Evolutionary conservation across 2,797 vertebrate genomes (phyloP), one percentile per base, ranked within the genome.

Genomic region (Cottoperca gobio): DNA sequence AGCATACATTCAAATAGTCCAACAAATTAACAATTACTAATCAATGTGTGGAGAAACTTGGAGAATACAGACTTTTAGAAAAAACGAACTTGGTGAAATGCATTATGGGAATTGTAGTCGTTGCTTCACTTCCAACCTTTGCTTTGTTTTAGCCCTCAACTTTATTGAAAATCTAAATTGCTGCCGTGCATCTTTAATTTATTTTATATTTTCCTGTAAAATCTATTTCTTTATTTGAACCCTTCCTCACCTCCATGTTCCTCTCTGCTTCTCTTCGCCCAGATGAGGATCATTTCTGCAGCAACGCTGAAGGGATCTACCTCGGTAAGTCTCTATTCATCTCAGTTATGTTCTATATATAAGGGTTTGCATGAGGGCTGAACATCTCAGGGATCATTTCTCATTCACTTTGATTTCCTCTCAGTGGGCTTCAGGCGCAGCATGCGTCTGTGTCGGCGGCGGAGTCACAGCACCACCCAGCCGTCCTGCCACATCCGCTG

Each of bases 371-470:
- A 26, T 12, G 33, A 35, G 3, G 35, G 8, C 19, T 3, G 2
- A 17, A 19, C 23, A 6, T 21, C 1, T 24, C 7, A 0, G 3
- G 2, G 8, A 2, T 14, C 24, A 2, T 21, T 35, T 16, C 10
- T 35, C 16, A 37, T 2, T 8, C 8, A 3, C 49, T 4, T 16
- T 16, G 4, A 1, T 35, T 46, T 7, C 26, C 31, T 28, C 10
- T 60, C 88, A 98, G 97, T 95, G 49, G 98, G 98, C 4, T 99
- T 99, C 91, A 95, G 97, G 17, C 95, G 94, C 79, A 99, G 97
- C 81, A 90, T 98, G 92, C 96, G 97, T 53, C 94, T 98, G 16
- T 98, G 97, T 40, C 96, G 96, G 52, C 93, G 96, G 71, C 94
- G 93, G 37, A 90, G 86, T 0, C 88, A 89, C 70, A 88, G 86